A percentile compares a stretch with the other conserved stretches of the same genome.
phyloP scores from a whole-genome alignment of 2,888 invertebrate genomes.

The Pardosa pseudoannulata region DNA sequence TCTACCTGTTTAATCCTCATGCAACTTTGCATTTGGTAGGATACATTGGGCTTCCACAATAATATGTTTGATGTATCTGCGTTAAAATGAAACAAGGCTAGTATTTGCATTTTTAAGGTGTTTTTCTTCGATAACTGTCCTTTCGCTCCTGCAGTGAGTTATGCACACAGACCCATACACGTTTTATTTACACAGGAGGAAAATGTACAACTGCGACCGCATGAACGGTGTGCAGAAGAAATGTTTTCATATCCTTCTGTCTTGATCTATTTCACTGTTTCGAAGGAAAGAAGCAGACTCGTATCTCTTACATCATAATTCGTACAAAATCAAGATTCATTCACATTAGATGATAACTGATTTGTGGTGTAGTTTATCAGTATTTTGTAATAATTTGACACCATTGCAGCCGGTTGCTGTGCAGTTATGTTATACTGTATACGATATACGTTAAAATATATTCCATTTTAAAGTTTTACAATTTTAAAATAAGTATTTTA shows the following conservation, averaged over 20 bases:
- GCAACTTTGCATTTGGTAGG: too few species aligned
- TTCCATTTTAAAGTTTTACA: background rate
- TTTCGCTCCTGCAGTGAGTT: too few species aligned
- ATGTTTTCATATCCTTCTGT: slow-evolving; percentile 31
- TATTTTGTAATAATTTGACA: slow-evolving; percentile 3
- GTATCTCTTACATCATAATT: slow-evolving; percentile 16
- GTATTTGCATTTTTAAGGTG: too few species aligned
- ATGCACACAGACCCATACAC: too few species aligned
- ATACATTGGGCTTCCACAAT: too few species aligned
- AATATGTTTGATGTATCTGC: too few species aligned
- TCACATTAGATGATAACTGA: slow-evolving; percentile 36
- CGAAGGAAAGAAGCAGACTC: background rate
- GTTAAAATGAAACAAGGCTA: too few species aligned
- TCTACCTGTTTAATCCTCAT: too few species aligned
- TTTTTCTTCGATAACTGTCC: too few species aligned
- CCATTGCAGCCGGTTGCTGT: background rate
- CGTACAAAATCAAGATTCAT: slow-evolving; percentile 3
- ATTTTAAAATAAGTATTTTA: background rate
- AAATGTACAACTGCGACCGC: too few species aligned
- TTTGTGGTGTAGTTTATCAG: slow-evolving; percentile 6
- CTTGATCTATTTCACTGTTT: background rate
- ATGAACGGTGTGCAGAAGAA: too few species aligned
- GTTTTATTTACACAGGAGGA: too few species aligned
- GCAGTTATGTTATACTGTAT: background rate
- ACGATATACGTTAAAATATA: background rate